Conservation (phyloP, 2,888 invertebrate genomes). For the Drosophila austrosaltans region DNA sequence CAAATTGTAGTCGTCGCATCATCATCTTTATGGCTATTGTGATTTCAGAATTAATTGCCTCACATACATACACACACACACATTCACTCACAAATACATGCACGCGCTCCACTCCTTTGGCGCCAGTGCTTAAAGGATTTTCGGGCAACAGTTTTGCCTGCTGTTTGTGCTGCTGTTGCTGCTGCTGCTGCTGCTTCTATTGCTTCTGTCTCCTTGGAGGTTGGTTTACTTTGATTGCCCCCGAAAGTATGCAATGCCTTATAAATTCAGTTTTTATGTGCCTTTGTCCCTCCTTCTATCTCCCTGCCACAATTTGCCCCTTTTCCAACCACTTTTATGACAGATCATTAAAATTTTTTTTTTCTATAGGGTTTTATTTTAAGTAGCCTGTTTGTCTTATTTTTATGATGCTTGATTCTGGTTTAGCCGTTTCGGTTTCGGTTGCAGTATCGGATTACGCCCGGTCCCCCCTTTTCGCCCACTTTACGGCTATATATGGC, state of each 20-base stretch:
- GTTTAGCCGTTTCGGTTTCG: slow-evolving; percentile 32
- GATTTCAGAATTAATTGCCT: slow-evolving; percentile 78
- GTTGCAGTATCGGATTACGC: not conserved
- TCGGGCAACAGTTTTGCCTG: slow-evolving; percentile 35
- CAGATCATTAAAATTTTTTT: slow-evolving; percentile 72
- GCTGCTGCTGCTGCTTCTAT: too few species aligned
- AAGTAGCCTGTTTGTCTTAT: slow-evolving; percentile 75
- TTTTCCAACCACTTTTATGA: slow-evolving; percentile 65
- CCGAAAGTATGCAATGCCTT: slow-evolving; percentile 75
- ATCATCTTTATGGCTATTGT: slow-evolving; percentile 78
- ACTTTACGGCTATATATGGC: slow-evolving; percentile 13
- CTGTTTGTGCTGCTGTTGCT: not conserved
- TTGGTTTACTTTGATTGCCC: slow-evolving; percentile 71
- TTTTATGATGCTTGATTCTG: slow-evolving; percentile 66
- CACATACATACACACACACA: slow-evolving; percentile 40
- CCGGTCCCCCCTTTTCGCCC: not conserved
- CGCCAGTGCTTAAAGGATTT: slow-evolving; percentile 73
- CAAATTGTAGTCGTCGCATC: slow-evolving; percentile 77
- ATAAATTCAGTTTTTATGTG: slow-evolving; percentile 73
- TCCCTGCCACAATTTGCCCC: slow-evolving; percentile 13
- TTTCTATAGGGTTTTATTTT: slow-evolving; percentile 50
- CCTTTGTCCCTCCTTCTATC: slow-evolving; percentile 9
- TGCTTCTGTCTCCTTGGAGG: not conserved
- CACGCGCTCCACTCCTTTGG: slow-evolving; percentile 47
- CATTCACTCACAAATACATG: slow-evolving; percentile 26